These are phyloP conservation scores for Coregonus ussuriensis DNA, from an alignment of 2,797 vertebrate species.

Conservation along the genomic window DNA sequence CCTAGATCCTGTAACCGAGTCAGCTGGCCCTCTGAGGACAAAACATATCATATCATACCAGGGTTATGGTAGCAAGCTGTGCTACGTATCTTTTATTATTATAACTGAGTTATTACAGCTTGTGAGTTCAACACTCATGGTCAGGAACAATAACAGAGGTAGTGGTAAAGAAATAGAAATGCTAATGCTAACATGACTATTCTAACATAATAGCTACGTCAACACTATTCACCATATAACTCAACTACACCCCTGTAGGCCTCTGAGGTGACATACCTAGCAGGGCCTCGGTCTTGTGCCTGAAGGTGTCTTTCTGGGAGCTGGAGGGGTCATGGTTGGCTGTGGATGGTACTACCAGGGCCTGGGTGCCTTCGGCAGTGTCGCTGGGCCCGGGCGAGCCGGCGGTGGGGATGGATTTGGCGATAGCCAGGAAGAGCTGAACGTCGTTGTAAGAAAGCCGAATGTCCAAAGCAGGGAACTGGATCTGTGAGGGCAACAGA, in stretches of 20 bases:
- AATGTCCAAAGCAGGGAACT: constrained; percentile 92
- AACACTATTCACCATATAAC: not conserved
- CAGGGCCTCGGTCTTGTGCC: constrained; percentile 77
- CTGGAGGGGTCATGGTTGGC: constrained; percentile 29
- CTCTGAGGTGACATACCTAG: constrained; percentile 75
- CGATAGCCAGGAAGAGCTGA: constrained; percentile 93
- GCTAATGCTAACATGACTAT: not conserved
- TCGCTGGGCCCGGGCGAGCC: constrained; percentile 48
- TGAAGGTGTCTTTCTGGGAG: constrained; percentile 67
- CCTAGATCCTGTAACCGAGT: constrained; percentile 88
- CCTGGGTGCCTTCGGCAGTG: not conserved
- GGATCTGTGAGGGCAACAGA: constrained; percentile 80
- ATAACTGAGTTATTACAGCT: not conserved
- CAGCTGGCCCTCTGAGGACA: constrained; percentile 82
- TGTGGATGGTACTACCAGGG: constrained; percentile 33
- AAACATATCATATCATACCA: not conserved
- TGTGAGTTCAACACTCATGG: not conserved
- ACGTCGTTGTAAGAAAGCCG: constrained; percentile 97
- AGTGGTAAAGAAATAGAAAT: not conserved
- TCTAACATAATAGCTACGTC: not conserved
- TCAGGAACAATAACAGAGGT: not conserved
- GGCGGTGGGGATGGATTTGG: constrained; percentile 87
- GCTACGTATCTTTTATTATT: not conserved
- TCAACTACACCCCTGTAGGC: not conserved
- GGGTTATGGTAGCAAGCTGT: not conserved